Evolutionary conservation across 2,797 vertebrate species (phyloP), one percentile per base, ranked within the genome.

Genomic region (Takifugu ocellatus): DNA sequence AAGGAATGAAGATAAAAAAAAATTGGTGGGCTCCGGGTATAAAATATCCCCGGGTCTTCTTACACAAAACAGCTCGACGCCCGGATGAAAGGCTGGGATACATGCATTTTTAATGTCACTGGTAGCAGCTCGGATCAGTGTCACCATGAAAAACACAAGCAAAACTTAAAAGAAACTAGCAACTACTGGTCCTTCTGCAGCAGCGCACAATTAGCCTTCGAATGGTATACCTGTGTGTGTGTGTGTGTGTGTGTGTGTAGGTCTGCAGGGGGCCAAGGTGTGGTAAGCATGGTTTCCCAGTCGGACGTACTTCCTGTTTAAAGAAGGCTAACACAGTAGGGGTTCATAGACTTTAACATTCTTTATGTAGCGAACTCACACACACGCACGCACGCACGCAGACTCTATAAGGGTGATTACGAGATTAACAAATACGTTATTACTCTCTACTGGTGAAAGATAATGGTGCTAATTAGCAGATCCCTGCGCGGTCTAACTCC

Each of bases 41-140:
- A 83, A 90, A 88, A 89, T 87, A 89, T 88, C 88, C 87, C 50
- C 44, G 62, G 84, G 87, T 82, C 77, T 75, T 86, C 63, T 73
- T 66, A 73, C 51, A 82, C 72, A 77, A 80, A 74, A 70, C 81
- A 82, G 71, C 85, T 77, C 81, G 61, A 77, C 73, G 47, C 76
- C 69, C 64, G 88, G 81, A 89, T 88, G 83, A 90, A 89, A 90
- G 86, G 84, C 75, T 75, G 64, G 42, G 70, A 74, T 70, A 79
- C 72, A 86, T 90, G 73, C 84, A 91, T 90, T 87, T 87, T 90
- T 90, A 87, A 90, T 87, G 79, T 72, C 68, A 81, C 63, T 71
- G 79, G 70, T 87, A 88, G 77, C 48, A 49, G 78, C 81, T 87
- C 65, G 68, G 79, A 90, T 88, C 82, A 78, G 77, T 85, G 86